Conservation (phyloP, 2,113 vertebrate species). For the Chunga burmeisteri region DNA sequence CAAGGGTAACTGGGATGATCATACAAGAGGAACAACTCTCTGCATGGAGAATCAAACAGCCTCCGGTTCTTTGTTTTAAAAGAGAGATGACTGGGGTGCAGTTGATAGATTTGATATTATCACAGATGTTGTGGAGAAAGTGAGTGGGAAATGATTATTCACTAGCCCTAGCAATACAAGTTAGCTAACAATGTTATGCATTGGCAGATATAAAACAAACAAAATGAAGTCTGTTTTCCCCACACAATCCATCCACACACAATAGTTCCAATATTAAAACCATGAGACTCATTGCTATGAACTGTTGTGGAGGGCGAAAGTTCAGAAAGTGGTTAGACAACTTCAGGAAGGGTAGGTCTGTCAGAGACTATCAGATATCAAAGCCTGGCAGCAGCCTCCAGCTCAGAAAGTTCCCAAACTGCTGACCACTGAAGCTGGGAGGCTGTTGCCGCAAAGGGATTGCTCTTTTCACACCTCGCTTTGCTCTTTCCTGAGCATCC, state of each 20-base stretch:
- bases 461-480: neutral
- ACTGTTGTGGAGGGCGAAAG: neutral
- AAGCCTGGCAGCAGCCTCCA: neutral
- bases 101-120: neutral
- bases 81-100: neutral
- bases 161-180: neutral
- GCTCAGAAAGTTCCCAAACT: neutral
- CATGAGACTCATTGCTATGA: neutral
- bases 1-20: neutral
- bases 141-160: neutral
- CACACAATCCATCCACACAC: neutral
- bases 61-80: neutral
- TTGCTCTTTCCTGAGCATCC: neutral
- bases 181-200: neutral
- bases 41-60: neutral
- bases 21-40: neutral
- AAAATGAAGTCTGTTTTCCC: neutral
- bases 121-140: neutral
- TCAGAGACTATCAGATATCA: neutral
- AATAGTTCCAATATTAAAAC: neutral
- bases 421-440: neutral
- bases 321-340: conserved; percentile 7
- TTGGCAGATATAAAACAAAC: neutral
- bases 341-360: conserved; percentile 16
- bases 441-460: neutral